These are phyloP conservation scores for Chrysaora quinquecirrha DNA, from an alignment of 30 jellyfish, hydroid and myxozoan genomes.

Conservation along the genomic window DNA sequence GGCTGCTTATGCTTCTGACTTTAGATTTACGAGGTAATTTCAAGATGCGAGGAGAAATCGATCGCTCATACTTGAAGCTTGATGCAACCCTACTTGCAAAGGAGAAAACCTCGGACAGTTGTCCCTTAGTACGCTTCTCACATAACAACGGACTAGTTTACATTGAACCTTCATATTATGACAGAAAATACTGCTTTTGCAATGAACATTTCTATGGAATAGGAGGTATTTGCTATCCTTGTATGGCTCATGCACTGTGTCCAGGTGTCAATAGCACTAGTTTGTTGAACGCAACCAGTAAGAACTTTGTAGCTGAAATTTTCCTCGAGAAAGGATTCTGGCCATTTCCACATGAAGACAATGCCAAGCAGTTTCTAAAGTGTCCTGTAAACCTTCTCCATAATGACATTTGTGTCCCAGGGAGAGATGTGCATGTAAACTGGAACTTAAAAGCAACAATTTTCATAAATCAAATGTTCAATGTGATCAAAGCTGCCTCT, in stretches of 20 bases:
- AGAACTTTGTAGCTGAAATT: slow-evolving; percentile 16
- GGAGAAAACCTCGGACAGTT: slow-evolving; percentile 24
- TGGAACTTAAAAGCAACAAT: neutral
- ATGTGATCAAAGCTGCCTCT: slow-evolving; percentile 48
- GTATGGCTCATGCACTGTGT: slow-evolving; percentile 32
- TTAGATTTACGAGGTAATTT: slow-evolving; percentile 30
- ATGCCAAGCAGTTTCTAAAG: slow-evolving; percentile 10
- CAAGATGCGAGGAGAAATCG: slow-evolving; percentile 26
- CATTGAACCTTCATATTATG: slow-evolving; percentile 46
- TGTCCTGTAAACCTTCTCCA: slow-evolving; percentile 31
- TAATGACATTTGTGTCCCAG: slow-evolving; percentile 43
- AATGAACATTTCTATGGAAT: slow-evolving; percentile 47
- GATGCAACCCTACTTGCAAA: slow-evolving; percentile 18
- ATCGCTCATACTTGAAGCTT: slow-evolving; percentile 7
- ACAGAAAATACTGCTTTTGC: slow-evolving; percentile 52
- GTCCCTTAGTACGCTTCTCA: slow-evolving; percentile 41
- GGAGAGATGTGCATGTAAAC: slow-evolving; percentile 33
- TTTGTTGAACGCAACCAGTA: neutral
- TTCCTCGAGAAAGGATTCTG: slow-evolving; percentile 26
- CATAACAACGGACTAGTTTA: slow-evolving; percentile 55
- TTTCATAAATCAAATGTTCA: neutral
- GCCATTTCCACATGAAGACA: slow-evolving; percentile 50
- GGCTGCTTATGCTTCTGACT: slow-evolving; percentile 38
- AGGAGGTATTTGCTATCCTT: slow-evolving; percentile 43
- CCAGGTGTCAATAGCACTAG: slow-evolving; percentile 16